Evolutionary conservation across 2,113 vertebrate species (phyloP), one percentile per base, ranked within the genome.

Genomic region (Telmatochromis sp.): DNA sequence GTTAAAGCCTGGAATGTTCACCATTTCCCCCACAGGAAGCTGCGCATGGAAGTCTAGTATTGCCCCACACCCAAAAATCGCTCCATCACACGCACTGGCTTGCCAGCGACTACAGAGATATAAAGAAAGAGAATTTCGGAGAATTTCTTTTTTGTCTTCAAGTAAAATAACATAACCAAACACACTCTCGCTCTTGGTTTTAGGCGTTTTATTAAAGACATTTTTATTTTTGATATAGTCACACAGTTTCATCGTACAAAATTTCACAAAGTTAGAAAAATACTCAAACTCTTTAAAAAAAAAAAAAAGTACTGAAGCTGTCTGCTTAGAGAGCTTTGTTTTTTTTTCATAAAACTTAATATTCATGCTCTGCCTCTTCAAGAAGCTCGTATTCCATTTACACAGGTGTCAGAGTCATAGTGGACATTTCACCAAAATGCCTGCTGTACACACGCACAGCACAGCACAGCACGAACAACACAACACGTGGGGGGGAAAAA

Each of bases 21-120:
- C 91, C 84, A 95, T 96, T 96, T 95, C 95, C 94, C 94, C 94
- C 85, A 92, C 94, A 96, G 95, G 95, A 96, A 95, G 87, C 84
- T 6, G 42, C 23, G 82, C 84, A 79, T 87, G 93, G 92, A 94
- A 93, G 91, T 89, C 63, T 87, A 93, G 80, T 85, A 47, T 84
- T 17, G 90, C 79, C 89, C 94, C 86, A 95, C 95, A 83, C 95
- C 94, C 95, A 92, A 82, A 65, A 40, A 90, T 87, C 88, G 73
- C 83, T 82, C 81, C 89, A 88, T 95, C 87, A 45, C 90, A 91
- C 68, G 68, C 90, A 89, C 23, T n/a, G 54, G 78, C 28, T 47
- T 42, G 45, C 6, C 9, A 9, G n/a, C 84, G 13, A 9, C 89
- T 31, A 9, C 86, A 35, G 55, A 88, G 80, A 80, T 19, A 55